phyloP scores from a whole-genome alignment of 2,113 vertebrate species.

The Falco punctatus region DNA sequence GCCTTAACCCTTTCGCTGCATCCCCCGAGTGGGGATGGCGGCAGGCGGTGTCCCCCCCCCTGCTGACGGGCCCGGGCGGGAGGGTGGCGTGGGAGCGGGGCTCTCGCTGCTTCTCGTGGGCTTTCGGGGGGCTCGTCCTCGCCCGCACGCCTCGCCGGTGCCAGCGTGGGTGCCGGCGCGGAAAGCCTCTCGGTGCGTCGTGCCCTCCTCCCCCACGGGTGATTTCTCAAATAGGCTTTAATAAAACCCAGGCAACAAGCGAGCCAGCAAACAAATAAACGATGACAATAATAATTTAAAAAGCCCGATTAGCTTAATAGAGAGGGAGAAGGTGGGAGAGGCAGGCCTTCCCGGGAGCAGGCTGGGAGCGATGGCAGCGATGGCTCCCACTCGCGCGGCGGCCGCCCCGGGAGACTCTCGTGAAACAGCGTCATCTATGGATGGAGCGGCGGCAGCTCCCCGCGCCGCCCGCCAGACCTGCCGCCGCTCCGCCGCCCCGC shows the following conservation, averaged over 20 bases:
- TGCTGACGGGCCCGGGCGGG: not conserved
- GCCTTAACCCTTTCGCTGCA: conserved; percentile 4
- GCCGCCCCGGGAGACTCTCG: not conserved
- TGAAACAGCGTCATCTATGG: conserved; percentile 76
- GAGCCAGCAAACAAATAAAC: not conserved
- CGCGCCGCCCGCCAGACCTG: not conserved
- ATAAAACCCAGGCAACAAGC: not conserved
- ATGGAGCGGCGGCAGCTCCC: conserved; percentile 18
- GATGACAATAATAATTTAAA: not conserved
- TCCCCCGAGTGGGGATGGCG: not conserved
- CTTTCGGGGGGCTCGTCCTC: not conserved
- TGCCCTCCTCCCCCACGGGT: not conserved
- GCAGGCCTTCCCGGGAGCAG: not conserved
- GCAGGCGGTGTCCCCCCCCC: not conserved
- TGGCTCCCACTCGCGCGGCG: not conserved
- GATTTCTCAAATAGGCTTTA: not conserved
- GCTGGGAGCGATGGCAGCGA: not conserved
- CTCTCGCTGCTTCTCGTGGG: not conserved
- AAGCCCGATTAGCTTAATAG: not conserved
- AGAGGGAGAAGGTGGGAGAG: not conserved
- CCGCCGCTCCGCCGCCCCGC: not conserved
- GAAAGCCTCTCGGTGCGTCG: not conserved
- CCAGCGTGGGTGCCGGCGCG: not conserved
- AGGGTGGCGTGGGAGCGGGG: not conserved
- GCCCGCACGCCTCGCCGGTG: not conserved